Evolutionary conservation across 2,113 vertebrate genomes (phyloP).

Genomic region (Grantiella picta): DNA sequence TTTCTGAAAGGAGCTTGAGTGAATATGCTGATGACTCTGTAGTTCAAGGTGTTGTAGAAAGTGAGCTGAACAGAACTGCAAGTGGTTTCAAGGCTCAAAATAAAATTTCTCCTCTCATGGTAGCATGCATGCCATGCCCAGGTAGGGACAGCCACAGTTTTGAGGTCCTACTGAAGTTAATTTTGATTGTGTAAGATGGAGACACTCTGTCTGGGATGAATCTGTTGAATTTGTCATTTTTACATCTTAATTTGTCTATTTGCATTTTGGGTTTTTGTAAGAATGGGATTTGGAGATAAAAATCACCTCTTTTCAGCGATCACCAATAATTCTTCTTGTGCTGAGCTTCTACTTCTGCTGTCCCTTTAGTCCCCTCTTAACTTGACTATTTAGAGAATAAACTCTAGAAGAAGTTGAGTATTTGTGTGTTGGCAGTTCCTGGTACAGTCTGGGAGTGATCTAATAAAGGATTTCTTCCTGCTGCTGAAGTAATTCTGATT

Average conservation of each 20-base stretch:
- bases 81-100: background rate
- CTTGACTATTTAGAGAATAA: background rate
- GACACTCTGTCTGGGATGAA: background rate
- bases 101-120: background rate
- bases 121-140: fast-evolving
- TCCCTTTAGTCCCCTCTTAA: background rate
- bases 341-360: background rate
- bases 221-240: background rate
- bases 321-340: background rate
- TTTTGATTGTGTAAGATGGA: background rate
- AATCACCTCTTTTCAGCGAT: background rate
- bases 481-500: background rate
- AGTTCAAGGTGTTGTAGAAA: background rate
- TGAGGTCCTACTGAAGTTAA: background rate
- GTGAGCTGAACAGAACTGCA: background rate
- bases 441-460: background rate
- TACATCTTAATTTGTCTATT: background rate
- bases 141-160: constrained; percentile 9
- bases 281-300: background rate
- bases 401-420: background rate
- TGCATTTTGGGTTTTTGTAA: background rate
- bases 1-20: constrained; percentile 45
- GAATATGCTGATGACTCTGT: constrained; percentile 1
- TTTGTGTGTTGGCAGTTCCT: background rate
- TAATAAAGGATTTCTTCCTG: background rate